phyloP scores from a whole-genome alignment of 2,113 vertebrate genomes.

The Nerophis ophidion region DNA sequence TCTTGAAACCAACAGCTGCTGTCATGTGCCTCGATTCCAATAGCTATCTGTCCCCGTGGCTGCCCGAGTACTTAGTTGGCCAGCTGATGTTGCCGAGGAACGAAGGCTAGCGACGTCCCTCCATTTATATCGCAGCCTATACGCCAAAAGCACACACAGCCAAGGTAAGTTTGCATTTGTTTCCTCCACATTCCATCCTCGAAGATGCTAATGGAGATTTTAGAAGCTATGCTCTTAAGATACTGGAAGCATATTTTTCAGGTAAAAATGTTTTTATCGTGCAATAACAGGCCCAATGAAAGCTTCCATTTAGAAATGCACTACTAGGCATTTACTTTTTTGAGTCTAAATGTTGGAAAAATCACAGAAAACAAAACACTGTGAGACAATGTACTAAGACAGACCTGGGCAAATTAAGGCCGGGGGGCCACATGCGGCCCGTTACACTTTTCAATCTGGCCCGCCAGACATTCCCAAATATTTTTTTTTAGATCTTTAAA shows the following conservation, averaged over 20 bases:
- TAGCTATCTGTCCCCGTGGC: constrained; percentile 64
- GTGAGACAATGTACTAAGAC: constrained; percentile 5
- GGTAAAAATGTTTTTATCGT: neutral
- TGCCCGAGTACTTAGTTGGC: constrained; percentile 56
- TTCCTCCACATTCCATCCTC: constrained; percentile 29
- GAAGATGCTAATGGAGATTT: constrained; percentile 29
- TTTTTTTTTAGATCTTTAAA: too few species aligned
- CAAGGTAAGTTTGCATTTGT: constrained; percentile 65
- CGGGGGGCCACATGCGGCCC: too few species aligned
- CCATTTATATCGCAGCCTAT: constrained; percentile 30
- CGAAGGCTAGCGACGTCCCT: constrained; percentile 34
- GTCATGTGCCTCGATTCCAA: constrained; percentile 73
- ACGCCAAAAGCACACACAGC: constrained; percentile 43
- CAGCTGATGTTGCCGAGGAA: constrained; percentile 54
- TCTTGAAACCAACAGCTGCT: constrained; percentile 79
- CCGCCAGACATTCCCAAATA: too few species aligned
- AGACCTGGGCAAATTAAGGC: too few species aligned
- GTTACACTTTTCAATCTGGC: too few species aligned
- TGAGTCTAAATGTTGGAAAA: constrained; percentile 28
- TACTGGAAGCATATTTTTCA: constrained; percentile 3
- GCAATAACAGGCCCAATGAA: neutral
- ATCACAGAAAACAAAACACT: constrained; percentile 26
- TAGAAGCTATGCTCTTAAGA: neutral
- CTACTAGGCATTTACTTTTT: constrained; percentile 7
- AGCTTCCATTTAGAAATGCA: too few species aligned